Evolutionary conservation across 2,113 vertebrate genomes (phyloP).

Genomic region (Malaclemys terrapin): DNA sequence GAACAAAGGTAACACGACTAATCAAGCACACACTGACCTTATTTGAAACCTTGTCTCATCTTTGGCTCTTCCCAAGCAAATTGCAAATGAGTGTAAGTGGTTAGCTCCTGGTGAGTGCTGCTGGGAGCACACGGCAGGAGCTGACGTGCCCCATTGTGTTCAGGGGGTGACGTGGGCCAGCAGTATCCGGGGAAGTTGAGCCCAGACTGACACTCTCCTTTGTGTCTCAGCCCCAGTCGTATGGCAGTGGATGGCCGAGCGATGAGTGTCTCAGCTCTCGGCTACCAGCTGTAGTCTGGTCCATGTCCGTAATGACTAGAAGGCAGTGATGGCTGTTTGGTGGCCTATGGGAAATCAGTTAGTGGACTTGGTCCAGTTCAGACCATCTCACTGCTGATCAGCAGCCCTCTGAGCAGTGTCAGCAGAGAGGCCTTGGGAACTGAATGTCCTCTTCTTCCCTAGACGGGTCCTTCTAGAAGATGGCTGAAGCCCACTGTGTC

Average conservation of each 20-base stretch:
- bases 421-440: background rate
- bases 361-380: background rate
- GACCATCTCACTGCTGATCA: background rate
- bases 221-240: background rate
- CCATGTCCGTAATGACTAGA: background rate
- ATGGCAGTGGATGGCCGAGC: background rate
- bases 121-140: background rate
- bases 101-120: accelerated
- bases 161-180: background rate
- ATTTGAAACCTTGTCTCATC: background rate
- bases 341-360: accelerated
- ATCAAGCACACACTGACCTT: background rate
- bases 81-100: background rate
- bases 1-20: background rate
- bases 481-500: background rate
- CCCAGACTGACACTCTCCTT: background rate
- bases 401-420: accelerated
- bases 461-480: background rate
- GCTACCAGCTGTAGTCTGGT: background rate
- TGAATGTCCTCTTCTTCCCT: background rate
- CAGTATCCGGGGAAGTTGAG: background rate
- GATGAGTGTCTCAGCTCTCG: background rate
- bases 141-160: accelerated
- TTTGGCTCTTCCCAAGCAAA: background rate
- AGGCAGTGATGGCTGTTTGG: accelerated